Percentiles rank a stretch among this genome's conserved stretches.
Conservation (phyloP, 2,113 vertebrate genomes). For the Anhinga rufa region DNA sequence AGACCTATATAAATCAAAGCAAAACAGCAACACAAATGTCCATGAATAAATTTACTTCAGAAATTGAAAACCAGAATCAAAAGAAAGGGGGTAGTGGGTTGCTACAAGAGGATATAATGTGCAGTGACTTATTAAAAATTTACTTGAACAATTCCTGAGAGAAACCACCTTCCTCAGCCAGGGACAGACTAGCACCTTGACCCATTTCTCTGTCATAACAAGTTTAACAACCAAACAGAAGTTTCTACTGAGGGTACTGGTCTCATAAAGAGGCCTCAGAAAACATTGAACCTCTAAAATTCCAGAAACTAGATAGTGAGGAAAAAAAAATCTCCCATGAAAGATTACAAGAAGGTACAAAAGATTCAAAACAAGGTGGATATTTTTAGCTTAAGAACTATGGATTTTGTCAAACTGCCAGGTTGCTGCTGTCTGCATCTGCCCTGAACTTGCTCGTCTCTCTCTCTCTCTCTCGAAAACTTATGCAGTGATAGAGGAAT, state of each 20-base stretch:
- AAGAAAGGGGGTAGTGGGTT: not conserved
- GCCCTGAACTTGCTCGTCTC: not conserved
- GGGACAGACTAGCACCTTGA: not conserved
- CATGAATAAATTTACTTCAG: slow-evolving; percentile 2
- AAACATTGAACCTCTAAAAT: not conserved
- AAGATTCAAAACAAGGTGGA: not conserved
- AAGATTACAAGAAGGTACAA: not conserved
- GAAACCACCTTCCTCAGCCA: not conserved
- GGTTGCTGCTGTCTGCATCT: not conserved
- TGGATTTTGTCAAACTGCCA: not conserved
- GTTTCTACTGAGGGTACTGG: not conserved
- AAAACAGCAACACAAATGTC: not conserved
- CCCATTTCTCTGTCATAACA: not conserved
- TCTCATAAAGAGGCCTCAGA: not conserved
- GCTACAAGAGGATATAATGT: not conserved
- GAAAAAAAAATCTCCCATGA: not conserved
- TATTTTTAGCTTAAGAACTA: not conserved
- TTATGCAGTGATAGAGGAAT: not conserved
- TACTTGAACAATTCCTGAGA: not conserved
- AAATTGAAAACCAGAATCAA: not conserved
- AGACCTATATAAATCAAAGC: not conserved
- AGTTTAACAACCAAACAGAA: not conserved
- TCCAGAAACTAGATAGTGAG: not conserved
- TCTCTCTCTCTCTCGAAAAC: not conserved
- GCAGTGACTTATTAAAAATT: not conserved